Conservation (phyloP, 2,113 vertebrate species). For the Zapus hudsonius region DNA sequence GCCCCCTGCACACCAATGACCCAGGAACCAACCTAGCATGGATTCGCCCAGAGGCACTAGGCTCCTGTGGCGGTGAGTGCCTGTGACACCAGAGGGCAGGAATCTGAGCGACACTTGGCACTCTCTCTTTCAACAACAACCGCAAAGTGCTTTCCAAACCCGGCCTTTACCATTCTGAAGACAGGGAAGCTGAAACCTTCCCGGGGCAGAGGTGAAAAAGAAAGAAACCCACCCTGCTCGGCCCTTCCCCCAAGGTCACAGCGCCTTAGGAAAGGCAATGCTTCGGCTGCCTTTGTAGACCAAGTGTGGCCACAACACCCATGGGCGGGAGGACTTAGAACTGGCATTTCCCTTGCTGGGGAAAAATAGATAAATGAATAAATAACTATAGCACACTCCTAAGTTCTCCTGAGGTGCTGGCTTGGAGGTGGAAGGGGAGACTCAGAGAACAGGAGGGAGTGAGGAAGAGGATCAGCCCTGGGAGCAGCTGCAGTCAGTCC, state of each 20-base stretch:
- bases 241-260: slow-evolving; percentile 26
- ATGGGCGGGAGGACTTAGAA: slow-evolving; percentile 25
- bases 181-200: slow-evolving; percentile 57
- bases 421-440: not conserved
- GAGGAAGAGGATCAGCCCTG: not conserved
- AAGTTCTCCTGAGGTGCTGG: not conserved
- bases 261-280: slow-evolving; percentile 10
- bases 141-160: slow-evolving; percentile 48
- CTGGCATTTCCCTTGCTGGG: slow-evolving; percentile 42
- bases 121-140: slow-evolving; percentile 68
- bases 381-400: not conserved
- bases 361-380: not conserved
- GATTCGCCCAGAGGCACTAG: not conserved
- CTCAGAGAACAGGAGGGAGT: not conserved
- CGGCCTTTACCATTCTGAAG: slow-evolving; percentile 42
- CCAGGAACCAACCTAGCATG: not conserved
- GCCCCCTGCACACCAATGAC: not conserved
- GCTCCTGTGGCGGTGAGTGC: not conserved
- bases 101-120: slow-evolving; percentile 71
- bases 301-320: slow-evolving; percentile 11
- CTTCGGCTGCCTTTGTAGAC: not conserved
- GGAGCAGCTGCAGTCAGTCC: slow-evolving; percentile 47
- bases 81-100: slow-evolving; percentile 60
- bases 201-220: slow-evolving; percentile 34
- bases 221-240: slow-evolving; percentile 21